Evolutionary conservation across 1,140 invertebrate species (phyloP).

Genomic region (Brachionus angularis): DNA sequence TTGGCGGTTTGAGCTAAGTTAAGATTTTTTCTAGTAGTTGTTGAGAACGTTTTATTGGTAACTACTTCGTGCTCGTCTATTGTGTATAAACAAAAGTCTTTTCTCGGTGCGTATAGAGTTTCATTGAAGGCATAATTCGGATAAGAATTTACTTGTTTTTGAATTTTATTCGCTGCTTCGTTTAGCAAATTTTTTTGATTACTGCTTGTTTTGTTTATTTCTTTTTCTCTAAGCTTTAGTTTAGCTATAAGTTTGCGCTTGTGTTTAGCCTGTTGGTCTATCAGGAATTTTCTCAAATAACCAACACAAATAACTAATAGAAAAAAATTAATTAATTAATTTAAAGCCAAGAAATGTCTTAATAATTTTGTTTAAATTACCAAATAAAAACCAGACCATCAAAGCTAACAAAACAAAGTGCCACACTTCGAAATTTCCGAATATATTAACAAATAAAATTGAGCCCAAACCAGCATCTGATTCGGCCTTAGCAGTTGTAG

Average conservation of each 20-base stretch:
- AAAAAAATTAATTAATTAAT: neutral
- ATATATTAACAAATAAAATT: neutral
- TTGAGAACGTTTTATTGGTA: slow-evolving; percentile 10
- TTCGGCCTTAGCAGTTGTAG: neutral
- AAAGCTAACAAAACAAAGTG: neutral
- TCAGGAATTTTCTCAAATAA: neutral
- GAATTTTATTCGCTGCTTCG: neutral
- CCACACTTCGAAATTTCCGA: neutral
- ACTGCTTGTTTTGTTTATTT: neutral
- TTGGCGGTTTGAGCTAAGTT: slow-evolving; percentile 1
- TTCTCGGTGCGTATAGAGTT: too few species aligned
- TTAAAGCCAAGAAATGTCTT: neutral
- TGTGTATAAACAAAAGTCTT: neutral
- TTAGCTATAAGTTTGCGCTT: slow-evolving; percentile 2
- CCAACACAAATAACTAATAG: neutral
- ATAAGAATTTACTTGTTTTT: neutral
- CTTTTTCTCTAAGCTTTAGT: slow-evolving; percentile 3
- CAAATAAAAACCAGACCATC: too few species aligned
- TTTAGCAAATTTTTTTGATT: neutral
- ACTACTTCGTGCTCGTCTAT: slow-evolving; percentile 5
- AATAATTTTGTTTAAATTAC: neutral
- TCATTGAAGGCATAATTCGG: too few species aligned
- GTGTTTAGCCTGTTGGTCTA: neutral
- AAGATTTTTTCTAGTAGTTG: neutral
- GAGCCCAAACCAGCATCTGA: neutral